Conservation (phyloP, 1,140 invertebrate genomes). For the Drosophila pallidifrons region DNA sequence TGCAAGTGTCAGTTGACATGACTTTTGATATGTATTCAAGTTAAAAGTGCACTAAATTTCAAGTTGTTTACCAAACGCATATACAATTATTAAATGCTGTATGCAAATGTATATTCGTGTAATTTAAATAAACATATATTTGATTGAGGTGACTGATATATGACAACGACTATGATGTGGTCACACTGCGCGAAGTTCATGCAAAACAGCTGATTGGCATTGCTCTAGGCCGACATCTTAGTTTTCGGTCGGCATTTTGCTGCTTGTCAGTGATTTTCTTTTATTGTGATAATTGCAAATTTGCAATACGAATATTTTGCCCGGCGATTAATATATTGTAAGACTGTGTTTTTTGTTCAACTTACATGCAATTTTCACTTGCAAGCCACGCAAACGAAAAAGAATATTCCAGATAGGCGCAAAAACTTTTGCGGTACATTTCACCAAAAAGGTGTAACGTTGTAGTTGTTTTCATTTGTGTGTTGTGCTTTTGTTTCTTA, state of each 20-base stretch:
- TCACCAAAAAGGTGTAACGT: background rate
- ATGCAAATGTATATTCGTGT: no score
- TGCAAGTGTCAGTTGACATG: background rate
- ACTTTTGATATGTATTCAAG: background rate
- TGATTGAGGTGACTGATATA: background rate
- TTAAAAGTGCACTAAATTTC: background rate
- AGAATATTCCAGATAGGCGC: background rate
- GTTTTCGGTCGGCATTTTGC: constrained; percentile 46
- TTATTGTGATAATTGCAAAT: background rate
- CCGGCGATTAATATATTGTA: background rate
- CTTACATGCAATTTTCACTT: background rate
- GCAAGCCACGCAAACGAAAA: constrained; percentile 5
- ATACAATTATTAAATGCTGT: no score
- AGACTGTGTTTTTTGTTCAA: background rate
- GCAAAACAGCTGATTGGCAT: background rate
- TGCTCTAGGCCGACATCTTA: constrained; percentile 38
- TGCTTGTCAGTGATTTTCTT: constrained; percentile 18
- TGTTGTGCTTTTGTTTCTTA: background rate
- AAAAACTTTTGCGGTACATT: constrained; percentile 35
- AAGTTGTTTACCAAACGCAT: no score
- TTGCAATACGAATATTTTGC: background rate
- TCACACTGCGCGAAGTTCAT: background rate
- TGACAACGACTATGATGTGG: background rate
- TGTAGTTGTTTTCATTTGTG: background rate
- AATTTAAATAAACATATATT: no score